Percentiles rank a stretch among this genome's conserved stretches.
phyloP scores from a whole-genome alignment of 2,113 vertebrate species.

The Alouatta palliata region DNA sequence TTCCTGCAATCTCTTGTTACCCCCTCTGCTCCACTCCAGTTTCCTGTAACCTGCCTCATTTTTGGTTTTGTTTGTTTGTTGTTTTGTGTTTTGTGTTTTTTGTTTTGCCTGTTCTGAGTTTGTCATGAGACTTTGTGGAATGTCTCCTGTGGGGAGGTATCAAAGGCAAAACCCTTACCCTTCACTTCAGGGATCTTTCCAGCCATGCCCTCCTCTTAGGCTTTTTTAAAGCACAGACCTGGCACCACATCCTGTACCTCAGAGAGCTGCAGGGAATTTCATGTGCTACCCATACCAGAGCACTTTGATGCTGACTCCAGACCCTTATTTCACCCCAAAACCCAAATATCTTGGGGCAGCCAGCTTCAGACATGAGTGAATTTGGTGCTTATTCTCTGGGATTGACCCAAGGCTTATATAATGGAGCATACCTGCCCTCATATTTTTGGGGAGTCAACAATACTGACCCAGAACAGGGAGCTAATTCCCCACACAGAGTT shows the following conservation, averaged over 20 bases:
- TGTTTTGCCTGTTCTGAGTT: not conserved
- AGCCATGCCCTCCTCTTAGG: not conserved
- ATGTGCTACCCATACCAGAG: rapidly evolving
- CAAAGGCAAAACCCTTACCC: not conserved
- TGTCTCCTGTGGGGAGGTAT: not conserved
- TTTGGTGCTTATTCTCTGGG: not conserved
- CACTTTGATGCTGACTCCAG: not conserved
- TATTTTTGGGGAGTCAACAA: not conserved
- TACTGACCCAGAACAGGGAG: no score
- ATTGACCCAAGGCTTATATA: not conserved
- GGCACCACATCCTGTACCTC: not conserved
- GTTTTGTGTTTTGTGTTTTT: no score
- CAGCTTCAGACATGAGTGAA: not conserved
- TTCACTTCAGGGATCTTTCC: not conserved
- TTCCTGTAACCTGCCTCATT: not conserved
- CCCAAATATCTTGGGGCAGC: not conserved
- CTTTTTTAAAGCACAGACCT: not conserved
- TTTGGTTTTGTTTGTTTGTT: no score
- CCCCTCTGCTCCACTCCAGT: no score
- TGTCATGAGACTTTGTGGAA: not conserved
- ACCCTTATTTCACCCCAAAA: not conserved
- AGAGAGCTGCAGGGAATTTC: not conserved
- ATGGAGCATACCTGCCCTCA: not conserved
- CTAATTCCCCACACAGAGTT: not conserved
- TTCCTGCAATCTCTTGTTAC: not conserved